Evolutionary conservation across 1,140 invertebrate genomes (phyloP).

Genomic region (Augochlora pura): DNA sequence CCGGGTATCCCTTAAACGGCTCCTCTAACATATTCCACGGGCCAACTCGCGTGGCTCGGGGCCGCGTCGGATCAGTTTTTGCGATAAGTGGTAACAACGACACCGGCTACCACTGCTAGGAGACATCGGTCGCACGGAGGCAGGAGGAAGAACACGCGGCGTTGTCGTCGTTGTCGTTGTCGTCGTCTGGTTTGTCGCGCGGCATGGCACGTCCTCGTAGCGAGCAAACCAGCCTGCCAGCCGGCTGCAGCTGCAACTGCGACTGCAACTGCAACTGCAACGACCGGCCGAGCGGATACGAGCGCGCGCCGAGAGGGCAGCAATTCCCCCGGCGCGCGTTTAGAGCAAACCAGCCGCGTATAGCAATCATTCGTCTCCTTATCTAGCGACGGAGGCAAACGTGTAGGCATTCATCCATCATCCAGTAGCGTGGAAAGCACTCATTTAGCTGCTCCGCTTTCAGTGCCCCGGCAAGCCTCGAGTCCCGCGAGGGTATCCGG

Average conservation of each 20-base stretch:
- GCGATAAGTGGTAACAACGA: slow-evolving; percentile 65
- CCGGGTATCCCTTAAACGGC: slow-evolving; percentile 50
- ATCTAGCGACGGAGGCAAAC: slow-evolving; percentile 64
- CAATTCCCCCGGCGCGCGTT: slow-evolving; percentile 60
- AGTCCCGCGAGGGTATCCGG: slow-evolving; percentile 50
- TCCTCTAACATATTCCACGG: slow-evolving; percentile 57
- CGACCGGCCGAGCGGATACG: background rate
- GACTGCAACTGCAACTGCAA: slow-evolving; percentile 12
- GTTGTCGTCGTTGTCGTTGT: too few relatives aligned
- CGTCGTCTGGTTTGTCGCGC: slow-evolving; percentile 17
- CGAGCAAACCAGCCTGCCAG: too few relatives aligned
- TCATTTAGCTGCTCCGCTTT: slow-evolving; percentile 54
- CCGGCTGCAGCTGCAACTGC: slow-evolving; percentile 5
- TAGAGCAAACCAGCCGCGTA: slow-evolving; percentile 59
- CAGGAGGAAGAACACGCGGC: slow-evolving; percentile 14
- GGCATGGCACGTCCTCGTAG: background rate
- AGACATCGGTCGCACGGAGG: slow-evolving; percentile 33
- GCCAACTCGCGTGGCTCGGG: slow-evolving; percentile 49
- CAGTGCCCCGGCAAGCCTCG: slow-evolving; percentile 15
- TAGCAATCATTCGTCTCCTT: slow-evolving; percentile 67
- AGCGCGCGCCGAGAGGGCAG: slow-evolving; percentile 15
- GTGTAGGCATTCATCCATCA: slow-evolving; percentile 70
- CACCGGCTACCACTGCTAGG: slow-evolving; percentile 40
- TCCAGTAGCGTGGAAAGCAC: slow-evolving; percentile 69
- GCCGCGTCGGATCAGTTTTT: slow-evolving; percentile 61